Percentiles rank a stretch among this genome's conserved stretches.
phyloP scores from a whole-genome alignment of 2,888 invertebrate species.

The Dastarcus helophoroides region DNA sequence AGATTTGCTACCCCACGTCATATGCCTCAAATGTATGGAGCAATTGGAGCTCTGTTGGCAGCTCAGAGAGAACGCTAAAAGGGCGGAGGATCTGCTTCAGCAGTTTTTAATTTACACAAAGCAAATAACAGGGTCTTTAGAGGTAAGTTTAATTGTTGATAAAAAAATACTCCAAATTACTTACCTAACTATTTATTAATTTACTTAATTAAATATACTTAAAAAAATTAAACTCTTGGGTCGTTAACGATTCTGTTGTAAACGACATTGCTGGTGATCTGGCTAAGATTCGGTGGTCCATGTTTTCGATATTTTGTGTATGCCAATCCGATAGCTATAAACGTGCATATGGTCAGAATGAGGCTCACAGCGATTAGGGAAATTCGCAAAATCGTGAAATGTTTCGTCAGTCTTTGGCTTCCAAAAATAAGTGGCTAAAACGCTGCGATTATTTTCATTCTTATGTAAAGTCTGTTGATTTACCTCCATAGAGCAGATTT shows the following conservation, averaged over 20 bases:
- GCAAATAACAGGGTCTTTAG: slow-evolving; percentile 50
- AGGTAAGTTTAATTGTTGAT: no score
- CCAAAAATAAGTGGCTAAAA: no score
- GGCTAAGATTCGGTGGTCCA: no score
- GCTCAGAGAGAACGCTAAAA: slow-evolving; percentile 64
- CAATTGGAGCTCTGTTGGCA: slow-evolving; percentile 66
- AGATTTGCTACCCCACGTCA: slow-evolving; percentile 65
- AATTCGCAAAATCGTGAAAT: slow-evolving; percentile 23
- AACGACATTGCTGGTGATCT: slow-evolving; percentile 25
- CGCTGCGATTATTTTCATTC: no score
- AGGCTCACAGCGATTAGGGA: slow-evolving; percentile 23
- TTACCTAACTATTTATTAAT: no score
- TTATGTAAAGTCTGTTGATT: no score
- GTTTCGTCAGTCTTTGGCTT: no score
- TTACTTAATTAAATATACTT: no score
- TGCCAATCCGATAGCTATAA: slow-evolving; percentile 22
- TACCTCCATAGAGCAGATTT: slow-evolving; percentile 17
- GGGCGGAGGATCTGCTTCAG: slow-evolving; percentile 62
- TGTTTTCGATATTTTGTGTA: slow-evolving; percentile 24
- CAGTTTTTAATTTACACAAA: slow-evolving; percentile 64
- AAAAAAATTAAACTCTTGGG: no score
- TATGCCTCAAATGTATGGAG: slow-evolving; percentile 65
- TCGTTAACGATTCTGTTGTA: slow-evolving; percentile 32
- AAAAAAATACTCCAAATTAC: no score
- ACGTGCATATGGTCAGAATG: slow-evolving; percentile 19